Percentiles rank a stretch among this genome's conserved stretches.
These are phyloP conservation scores for Piaya cayana DNA, from an alignment of 2,113 vertebrate genomes.

Conservation along the genomic window DNA sequence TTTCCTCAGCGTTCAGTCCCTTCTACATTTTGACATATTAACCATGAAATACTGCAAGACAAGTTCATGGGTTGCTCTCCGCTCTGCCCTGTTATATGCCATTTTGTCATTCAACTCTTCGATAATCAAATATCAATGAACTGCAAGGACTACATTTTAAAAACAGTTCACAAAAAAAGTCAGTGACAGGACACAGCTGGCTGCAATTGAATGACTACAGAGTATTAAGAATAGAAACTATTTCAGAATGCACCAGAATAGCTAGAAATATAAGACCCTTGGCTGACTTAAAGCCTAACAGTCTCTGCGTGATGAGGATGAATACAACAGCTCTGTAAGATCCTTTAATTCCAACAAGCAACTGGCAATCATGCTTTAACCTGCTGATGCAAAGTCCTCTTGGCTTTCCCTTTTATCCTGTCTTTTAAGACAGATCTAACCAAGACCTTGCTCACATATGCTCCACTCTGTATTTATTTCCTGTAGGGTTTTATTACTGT, in stretches of 20 bases:
- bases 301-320: neutral
- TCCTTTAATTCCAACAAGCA: slow-evolving; percentile 2
- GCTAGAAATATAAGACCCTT: slow-evolving; percentile 23
- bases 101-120: neutral
- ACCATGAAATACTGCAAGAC: neutral
- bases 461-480: neutral
- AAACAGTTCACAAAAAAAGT: neutral
- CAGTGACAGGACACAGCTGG: slow-evolving; percentile 43
- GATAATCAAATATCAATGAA: neutral
- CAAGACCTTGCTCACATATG: slow-evolving; percentile 56
- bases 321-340: neutral
- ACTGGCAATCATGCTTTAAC: neutral
- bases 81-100: neutral
- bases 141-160: neutral
- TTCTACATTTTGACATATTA: neutral
- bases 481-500: slow-evolving; percentile 23
- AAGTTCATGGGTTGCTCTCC: neutral
- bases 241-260: slow-evolving; percentile 51
- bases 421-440: slow-evolving; percentile 1
- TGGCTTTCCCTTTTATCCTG: slow-evolving; percentile 35
- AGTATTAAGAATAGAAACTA: slow-evolving; percentile 45
- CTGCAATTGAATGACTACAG: slow-evolving; percentile 44
- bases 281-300: neutral
- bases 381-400: neutral
- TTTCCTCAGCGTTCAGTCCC: neutral